These are phyloP conservation scores for Spicauda simplicius DNA, from an alignment of 2,888 invertebrate genomes.

Conservation along the genomic window DNA sequence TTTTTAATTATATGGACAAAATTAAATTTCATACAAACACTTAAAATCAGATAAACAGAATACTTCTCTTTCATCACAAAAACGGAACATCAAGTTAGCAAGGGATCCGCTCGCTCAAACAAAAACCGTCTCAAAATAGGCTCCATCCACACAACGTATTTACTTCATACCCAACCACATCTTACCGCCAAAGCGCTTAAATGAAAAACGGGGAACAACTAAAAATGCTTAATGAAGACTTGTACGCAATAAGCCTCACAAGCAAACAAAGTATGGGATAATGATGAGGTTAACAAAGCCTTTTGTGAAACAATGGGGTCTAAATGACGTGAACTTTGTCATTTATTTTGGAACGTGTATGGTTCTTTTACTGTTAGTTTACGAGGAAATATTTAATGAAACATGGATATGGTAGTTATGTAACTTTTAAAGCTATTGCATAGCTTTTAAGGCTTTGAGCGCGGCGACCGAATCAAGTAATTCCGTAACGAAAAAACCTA, in stretches of 20 bases:
- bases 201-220: slow-evolving; percentile 36
- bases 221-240: slow-evolving; percentile 41
- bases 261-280: slow-evolving; percentile 40
- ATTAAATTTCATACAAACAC: too few species aligned
- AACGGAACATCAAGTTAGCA: too few species aligned
- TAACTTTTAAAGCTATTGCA: too few species aligned
- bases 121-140: too few species aligned
- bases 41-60: too few species aligned
- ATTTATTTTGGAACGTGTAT: slow-evolving; percentile 36
- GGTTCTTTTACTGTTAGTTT: slow-evolving; percentile 16
- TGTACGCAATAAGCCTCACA: slow-evolving; percentile 42
- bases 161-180: neutral
- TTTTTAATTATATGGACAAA: too few species aligned
- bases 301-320: slow-evolving; percentile 34
- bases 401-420: too few species aligned
- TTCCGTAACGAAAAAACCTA: too few species aligned
- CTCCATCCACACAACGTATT: neutral
- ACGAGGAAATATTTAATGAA: slow-evolving; percentile 11
- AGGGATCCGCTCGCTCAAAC: too few species aligned
- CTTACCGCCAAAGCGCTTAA: slow-evolving; percentile 6
- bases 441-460: too few species aligned
- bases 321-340: slow-evolving; percentile 33
- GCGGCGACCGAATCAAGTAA: too few species aligned
- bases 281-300: slow-evolving; percentile 41
- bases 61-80: too few species aligned